Base-by-base conservation (phyloP, 2,888 invertebrate genomes). In the Rutpela maculata region DNA sequence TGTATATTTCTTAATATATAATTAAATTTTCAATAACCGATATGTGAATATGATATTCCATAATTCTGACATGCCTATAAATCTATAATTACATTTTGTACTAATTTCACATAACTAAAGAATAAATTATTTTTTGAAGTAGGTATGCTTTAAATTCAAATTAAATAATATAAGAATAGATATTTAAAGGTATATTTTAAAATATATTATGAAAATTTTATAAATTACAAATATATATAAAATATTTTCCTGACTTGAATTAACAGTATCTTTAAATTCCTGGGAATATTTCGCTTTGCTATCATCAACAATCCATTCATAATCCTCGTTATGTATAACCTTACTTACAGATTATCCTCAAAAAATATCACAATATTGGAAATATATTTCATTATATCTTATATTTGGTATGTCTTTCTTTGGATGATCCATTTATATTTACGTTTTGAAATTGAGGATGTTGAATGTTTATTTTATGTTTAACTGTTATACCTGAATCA, bases 401-500 rank as follows among this genome's bases (percentile, higher is more conserved):
- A 50, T 70, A 76, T 59, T 72, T 74, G 12, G 57, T 57, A 70
- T 77, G 69, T 17, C 60, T 69, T 57, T 69, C 73, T 69, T 68
- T 76, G 22, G 63, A 56, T 10, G 69, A 60, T 31, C 69, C 73
- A 50, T 77, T 73, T 59, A 65, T 63, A 31, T 63, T 73, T 56
- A 43, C n/a, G 38, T 73, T 73, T 55, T 57, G 31, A 7, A 69
- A 35, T 72, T 80, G 80, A 10, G 77, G 78, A 18, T 78, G 68
- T 17, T 80, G 80, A 57, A 78, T 67, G 57, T 78, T 80, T 15
- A 78, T 77, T 69, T 75, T 80, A 57, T 80, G 78, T 60, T 70
- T 80, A 18, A 80, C 60, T 43, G 80, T 80, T 22, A 74, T 66
- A 71, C 80, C 77, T 10, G 80, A 80, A 19, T 85, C 86, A 69